These are phyloP conservation scores for Sylvia borin DNA, from an alignment of 2,797 vertebrate genomes.

Conservation along the genomic window DNA sequence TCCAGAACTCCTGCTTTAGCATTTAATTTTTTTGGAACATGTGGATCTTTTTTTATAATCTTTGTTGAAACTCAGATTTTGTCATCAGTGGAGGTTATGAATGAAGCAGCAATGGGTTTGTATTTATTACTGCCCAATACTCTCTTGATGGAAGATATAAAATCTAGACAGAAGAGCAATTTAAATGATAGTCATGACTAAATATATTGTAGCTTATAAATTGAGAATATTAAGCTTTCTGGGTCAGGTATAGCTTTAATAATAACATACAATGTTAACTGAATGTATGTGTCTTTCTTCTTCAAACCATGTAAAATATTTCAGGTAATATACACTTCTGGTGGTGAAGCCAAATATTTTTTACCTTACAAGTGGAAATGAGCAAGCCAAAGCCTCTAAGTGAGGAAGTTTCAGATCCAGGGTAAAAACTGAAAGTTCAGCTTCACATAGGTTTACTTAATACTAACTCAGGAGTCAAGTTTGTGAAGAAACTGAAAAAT, in stretches of 20 bases:
- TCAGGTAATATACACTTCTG: background rate
- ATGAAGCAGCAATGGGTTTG: background rate
- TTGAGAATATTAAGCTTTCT: background rate
- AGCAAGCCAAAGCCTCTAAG: background rate
- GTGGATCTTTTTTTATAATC: background rate
- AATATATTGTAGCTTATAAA: background rate
- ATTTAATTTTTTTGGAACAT: background rate
- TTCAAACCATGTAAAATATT: background rate
- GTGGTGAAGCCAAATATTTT: background rate
- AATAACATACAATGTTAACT: background rate
- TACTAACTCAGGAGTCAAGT: background rate
- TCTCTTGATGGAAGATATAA: background rate
- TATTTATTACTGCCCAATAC: background rate
- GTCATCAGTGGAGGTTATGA: background rate
- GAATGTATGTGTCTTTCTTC: background rate
- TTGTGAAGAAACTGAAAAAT: background rate
- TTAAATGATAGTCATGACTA: background rate
- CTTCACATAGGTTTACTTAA: background rate
- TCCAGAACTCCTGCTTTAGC: background rate
- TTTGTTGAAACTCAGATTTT: background rate
- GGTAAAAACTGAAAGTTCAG: background rate
- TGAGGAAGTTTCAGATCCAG: background rate
- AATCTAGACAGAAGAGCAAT: background rate
- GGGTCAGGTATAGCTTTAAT: background rate
- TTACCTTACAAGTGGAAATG: background rate